phyloP scores from a whole-genome alignment of 2,888 invertebrate genomes.

The Chrysotoxum bicinctum region DNA sequence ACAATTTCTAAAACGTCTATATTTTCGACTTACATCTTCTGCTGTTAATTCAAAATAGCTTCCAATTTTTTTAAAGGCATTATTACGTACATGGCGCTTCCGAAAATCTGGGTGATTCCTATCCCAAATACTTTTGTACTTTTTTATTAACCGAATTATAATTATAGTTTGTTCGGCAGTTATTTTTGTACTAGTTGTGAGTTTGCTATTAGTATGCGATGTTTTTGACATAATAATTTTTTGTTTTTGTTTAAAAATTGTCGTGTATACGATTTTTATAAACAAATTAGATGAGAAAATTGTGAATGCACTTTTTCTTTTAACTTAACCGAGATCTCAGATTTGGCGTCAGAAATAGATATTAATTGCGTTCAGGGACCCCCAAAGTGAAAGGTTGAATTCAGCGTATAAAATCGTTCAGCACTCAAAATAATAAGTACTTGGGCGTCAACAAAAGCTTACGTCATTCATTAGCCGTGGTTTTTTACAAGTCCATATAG shows the following conservation, averaged over 20 bases:
- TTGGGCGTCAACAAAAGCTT: too few relatives aligned
- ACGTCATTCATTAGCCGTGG: too few relatives aligned
- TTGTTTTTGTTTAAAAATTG: neutral
- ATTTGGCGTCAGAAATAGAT: neutral
- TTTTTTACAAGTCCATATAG: too few relatives aligned
- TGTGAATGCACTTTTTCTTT: neutral
- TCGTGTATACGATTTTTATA: slow-evolving; percentile 1
- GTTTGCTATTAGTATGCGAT: neutral
- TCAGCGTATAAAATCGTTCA: neutral
- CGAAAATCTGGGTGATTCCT: neutral
- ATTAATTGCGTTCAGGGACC: neutral
- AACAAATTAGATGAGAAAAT: slow-evolving; percentile 50
- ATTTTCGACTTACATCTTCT: slow-evolving; percentile 32
- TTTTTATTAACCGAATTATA: slow-evolving; percentile 50
- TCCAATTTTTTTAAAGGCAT: slow-evolving; percentile 41
- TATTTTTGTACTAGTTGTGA: neutral
- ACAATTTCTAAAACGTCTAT: slow-evolving; percentile 25
- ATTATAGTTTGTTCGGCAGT: slow-evolving; percentile 54
- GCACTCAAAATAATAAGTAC: too few relatives aligned
- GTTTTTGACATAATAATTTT: slow-evolving; percentile 27
- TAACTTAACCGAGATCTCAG: slow-evolving; percentile 16
- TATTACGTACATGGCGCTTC: neutral
- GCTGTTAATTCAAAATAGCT: slow-evolving; percentile 38
- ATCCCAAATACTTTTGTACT: slow-evolving; percentile 50
- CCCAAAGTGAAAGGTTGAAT: neutral